Base-by-base conservation (phyloP, 2,113 vertebrate species). In the Salvelinus sp. region DNA sequence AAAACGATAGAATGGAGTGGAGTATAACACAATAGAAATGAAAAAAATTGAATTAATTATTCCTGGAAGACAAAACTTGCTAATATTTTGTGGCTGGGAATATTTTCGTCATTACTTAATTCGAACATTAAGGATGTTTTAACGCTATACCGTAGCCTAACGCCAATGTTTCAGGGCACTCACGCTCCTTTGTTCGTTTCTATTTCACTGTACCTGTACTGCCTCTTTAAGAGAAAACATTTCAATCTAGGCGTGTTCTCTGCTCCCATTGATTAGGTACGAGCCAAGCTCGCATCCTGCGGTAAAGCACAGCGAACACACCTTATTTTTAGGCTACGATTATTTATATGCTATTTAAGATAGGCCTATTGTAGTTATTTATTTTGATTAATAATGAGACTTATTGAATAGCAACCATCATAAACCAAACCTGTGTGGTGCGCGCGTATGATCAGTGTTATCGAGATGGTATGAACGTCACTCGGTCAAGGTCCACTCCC, bases 211-310 rank as follows among this genome's bases (percentile, higher is more conserved):
- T 54, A 14, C 85, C 85, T 86, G 86, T 79, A 50, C 92, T 93
- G 91, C 22, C 88, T 88, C 93, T 93, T 93, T 93, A 94, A 93
- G 91, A 90, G 80, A 68, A 86, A 68, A 86, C 83, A 82, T 79
- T 90, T 90, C 80, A 88, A 87, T 91, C 90, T 88, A 92, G 93
- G 93, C 93, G 93, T 93, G 92, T 94, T 94, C 93, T 92, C 89
- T 93, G 90, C 91, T 92, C 80, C 91, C 91, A 91, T 91, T 90
- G 91, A 92, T 85, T 86, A 74, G n/a, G 22, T 87, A 91, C 84
- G 81, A 79, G 68, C 84, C 81, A 75, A 79, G 62, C 84, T 83
- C 79, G 75, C 79, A 83, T 89, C 89, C 84, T 90, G 88, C 91
- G 75, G 87, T 75, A 75, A 80, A 67, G 69, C 82, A 44, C 73